Percentiles rank a stretch among this genome's conserved stretches.
Evolutionary conservation across 2,797 vertebrate genomes (phyloP).

Genomic region (Momotus momota): DNA sequence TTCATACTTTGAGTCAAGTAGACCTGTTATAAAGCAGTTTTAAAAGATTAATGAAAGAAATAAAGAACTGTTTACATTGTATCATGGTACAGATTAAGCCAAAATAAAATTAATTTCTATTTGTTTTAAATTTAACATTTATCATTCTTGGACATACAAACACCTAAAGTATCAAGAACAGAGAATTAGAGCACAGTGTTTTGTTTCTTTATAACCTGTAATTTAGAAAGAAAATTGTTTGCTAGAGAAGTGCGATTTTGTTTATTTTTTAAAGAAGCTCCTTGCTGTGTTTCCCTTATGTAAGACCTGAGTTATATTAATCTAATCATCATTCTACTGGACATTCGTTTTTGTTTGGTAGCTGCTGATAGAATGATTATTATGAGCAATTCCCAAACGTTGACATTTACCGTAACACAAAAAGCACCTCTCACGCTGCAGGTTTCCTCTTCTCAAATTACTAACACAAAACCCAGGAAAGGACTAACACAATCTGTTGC

Average conservation of each 20-base stretch:
- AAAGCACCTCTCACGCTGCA: background rate
- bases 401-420: background rate
- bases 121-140: background rate
- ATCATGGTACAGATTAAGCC: background rate
- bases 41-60: background rate
- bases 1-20: background rate
- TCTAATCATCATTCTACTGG: background rate
- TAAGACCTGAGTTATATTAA: background rate
- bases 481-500: background rate
- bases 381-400: background rate
- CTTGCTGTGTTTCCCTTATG: background rate
- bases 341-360: background rate
- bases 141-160: background rate
- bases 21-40: background rate
- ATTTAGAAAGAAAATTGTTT: background rate
- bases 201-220: background rate
- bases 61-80: background rate
- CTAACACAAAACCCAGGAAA: background rate
- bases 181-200: background rate
- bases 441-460: background rate
- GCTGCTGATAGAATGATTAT: background rate
- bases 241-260: background rate
- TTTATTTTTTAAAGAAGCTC: background rate
- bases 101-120: background rate
- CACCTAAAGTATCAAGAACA: background rate